These are phyloP conservation scores for Zelostemma sp. DNA, from an alignment of 1,140 invertebrate species.

Conservation along the genomic window DNA sequence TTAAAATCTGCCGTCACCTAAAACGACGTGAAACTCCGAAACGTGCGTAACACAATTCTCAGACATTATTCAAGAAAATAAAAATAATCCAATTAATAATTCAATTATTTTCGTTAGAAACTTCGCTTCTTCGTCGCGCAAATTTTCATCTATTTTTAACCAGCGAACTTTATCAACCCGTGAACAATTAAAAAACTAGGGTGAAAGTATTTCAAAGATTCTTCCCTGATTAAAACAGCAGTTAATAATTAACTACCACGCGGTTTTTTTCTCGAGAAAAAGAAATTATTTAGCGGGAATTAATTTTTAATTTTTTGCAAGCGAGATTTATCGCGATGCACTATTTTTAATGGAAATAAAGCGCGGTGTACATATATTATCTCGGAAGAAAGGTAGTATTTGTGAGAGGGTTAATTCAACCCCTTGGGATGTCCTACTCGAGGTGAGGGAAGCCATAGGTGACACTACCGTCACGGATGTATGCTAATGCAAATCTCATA, in stretches of 20 bases:
- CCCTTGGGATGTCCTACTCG: slow-evolving; percentile 25
- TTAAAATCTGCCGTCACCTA: slow-evolving; percentile 27
- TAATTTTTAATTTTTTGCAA: not conserved
- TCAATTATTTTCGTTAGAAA: no score
- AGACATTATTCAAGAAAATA: slow-evolving; percentile 1
- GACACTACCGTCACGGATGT: slow-evolving; percentile 53
- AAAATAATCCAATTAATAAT: no score
- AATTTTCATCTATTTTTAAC: no score
- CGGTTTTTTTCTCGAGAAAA: no score
- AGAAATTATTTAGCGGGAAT: no score
- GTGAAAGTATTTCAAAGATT: no score
- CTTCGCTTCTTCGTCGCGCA: no score
- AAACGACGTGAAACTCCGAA: slow-evolving; percentile 1
- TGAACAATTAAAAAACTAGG: no score
- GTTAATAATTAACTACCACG: no score
- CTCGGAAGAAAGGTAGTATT: slow-evolving; percentile 17
- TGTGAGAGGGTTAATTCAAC: slow-evolving; percentile 52
- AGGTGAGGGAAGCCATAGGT: slow-evolving; percentile 53
- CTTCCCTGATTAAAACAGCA: no score
- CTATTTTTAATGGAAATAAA: not conserved
- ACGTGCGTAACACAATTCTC: slow-evolving; percentile 2
- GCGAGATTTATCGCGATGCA: not conserved
- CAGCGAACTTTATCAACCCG: no score
- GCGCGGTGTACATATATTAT: not conserved
- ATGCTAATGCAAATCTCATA: slow-evolving; percentile 58